Evolutionary conservation across 2,113 vertebrate species (phyloP).

Genomic region (Serinus canaria): DNA sequence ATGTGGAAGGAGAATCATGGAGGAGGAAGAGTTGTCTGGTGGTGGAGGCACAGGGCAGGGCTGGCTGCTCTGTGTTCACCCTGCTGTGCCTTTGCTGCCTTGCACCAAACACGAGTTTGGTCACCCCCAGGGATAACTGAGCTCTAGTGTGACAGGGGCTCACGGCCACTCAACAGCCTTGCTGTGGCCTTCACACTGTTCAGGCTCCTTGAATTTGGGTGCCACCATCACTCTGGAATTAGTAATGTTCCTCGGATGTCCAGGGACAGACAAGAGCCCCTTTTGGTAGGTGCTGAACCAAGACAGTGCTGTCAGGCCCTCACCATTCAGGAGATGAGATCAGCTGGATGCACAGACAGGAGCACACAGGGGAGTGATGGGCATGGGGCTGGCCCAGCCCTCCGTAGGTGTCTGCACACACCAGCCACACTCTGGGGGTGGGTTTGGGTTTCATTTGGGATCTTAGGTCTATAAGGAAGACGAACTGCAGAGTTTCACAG

Average conservation of each 20-base stretch:
- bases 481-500: background rate
- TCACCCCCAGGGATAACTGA: background rate
- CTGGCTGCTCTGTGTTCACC: background rate
- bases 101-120: background rate
- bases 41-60: background rate
- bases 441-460: background rate
- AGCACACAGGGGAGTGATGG: fast-evolving
- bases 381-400: background rate
- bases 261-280: background rate
- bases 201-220: background rate
- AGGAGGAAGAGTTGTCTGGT: background rate
- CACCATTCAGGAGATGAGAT: background rate
- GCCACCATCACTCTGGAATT: background rate
- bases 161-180: fast-evolving
- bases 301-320: background rate
- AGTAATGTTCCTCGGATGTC: background rate
- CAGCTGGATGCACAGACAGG: background rate
- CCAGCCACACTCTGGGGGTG: background rate
- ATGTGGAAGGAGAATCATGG: background rate
- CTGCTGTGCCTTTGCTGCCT: background rate
- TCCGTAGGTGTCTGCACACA: background rate
- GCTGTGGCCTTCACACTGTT: background rate
- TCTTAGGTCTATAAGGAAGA: background rate
- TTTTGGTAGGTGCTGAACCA: background rate
- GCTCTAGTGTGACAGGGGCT: background rate